Conservation (phyloP, 2,888 invertebrate species). For the Geophilus truncorum region DNA sequence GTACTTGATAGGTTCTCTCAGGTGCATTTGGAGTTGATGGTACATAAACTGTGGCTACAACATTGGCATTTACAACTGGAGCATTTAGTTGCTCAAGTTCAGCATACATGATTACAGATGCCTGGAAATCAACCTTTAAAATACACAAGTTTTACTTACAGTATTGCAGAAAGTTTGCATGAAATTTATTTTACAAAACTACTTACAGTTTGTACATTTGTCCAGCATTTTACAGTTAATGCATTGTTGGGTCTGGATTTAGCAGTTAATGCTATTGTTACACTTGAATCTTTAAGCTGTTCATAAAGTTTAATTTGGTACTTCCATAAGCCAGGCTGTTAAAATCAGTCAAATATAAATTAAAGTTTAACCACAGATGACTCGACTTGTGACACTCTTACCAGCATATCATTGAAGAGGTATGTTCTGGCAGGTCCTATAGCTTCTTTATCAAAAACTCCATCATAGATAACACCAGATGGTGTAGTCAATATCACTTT, state of each 20-base stretch:
- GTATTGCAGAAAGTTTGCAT: background rate
- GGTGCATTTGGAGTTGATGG: conserved; percentile 33
- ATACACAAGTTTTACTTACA: background rate
- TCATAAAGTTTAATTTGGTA: background rate
- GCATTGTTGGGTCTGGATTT: background rate
- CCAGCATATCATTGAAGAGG: background rate
- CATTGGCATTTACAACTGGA: conserved; percentile 43
- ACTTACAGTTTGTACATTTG: background rate
- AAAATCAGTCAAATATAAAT: background rate
- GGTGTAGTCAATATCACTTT: background rate
- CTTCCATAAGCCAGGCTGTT: background rate
- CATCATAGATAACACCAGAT: background rate
- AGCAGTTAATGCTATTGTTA: background rate
- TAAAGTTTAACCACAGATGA: background rate
- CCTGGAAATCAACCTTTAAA: background rate
- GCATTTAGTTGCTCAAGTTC: conserved; percentile 43
- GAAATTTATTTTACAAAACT: background rate
- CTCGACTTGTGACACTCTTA: background rate
- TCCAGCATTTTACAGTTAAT: background rate
- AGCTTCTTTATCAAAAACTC: background rate
- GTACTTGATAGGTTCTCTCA: conserved; percentile 29
- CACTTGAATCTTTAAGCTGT: background rate
- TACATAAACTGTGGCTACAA: conserved; percentile 42
- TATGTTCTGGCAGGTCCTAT: background rate
- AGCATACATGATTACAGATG: conserved; percentile 41